Conservation (phyloP, 2,797 vertebrate species). For the Microchirus variegatus region DNA sequence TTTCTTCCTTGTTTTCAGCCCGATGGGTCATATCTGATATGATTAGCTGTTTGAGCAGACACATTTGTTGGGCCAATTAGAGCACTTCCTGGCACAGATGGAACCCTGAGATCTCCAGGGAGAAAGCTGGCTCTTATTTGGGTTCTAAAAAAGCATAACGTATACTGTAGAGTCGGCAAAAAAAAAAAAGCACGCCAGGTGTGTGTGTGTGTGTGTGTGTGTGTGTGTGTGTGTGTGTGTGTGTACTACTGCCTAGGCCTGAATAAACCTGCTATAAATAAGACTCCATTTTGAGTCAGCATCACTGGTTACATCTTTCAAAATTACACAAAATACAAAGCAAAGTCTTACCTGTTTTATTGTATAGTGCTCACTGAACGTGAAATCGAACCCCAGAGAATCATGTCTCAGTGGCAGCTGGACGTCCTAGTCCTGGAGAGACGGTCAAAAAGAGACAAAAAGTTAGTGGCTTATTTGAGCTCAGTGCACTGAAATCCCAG, state of each 20-base stretch:
- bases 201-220: conserved; percentile 21
- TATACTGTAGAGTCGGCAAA: conserved; percentile 56
- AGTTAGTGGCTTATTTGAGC: conserved; percentile 53
- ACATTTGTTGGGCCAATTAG: conserved; percentile 75
- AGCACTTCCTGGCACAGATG: conserved; percentile 75
- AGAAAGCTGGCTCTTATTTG: conserved; percentile 53
- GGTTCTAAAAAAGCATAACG: conserved; percentile 59
- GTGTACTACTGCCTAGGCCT: conserved; percentile 34
- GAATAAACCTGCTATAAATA: conserved; percentile 50
- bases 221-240: not conserved
- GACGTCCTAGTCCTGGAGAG: conserved; percentile 64
- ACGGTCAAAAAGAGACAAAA: conserved; percentile 13
- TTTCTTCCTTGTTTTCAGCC: no score
- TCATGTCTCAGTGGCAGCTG: conserved; percentile 78
- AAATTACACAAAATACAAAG: conserved; percentile 13
- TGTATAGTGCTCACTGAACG: conserved; percentile 63
- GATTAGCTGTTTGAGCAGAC: conserved; percentile 69
- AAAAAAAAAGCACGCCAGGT: conserved; percentile 68
- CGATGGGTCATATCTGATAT: conserved; percentile 65
- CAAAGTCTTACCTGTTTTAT: conserved; percentile 63
- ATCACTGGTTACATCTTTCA: conserved; percentile 36
- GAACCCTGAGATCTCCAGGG: conserved; percentile 62
- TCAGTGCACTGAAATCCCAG: conserved; percentile 60
- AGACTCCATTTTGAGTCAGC: conserved; percentile 47
- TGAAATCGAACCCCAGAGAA: conserved; percentile 65